Evolutionary conservation across 1,140 invertebrate genomes (phyloP).

Genomic region (Heterodera carotae): DNA sequence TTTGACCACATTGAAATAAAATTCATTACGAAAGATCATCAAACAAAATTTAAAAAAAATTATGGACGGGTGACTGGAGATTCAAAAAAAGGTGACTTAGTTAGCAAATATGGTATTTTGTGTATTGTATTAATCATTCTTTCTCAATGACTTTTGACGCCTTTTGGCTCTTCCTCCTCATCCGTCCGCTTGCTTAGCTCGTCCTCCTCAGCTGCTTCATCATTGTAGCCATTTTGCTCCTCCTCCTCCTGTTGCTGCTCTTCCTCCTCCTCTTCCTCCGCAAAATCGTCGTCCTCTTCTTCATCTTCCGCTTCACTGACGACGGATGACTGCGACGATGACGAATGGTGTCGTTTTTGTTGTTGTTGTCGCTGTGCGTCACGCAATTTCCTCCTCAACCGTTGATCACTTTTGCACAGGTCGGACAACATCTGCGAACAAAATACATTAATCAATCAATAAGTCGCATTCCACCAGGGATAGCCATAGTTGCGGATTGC

Average conservation of each 20-base stretch:
- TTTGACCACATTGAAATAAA: no score
- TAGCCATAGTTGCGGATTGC: no score
- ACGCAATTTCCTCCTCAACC: background rate
- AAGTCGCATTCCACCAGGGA: no score
- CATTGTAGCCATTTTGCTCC: background rate
- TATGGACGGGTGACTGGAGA: no score
- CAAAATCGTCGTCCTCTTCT: conserved; percentile 9
- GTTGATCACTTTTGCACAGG: background rate
- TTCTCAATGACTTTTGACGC: no score
- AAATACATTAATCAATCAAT: background rate
- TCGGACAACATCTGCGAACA: background rate
- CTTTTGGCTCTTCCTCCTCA: background rate
- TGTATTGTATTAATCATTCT: no score
- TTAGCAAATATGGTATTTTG: no score
- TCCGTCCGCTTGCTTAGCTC: background rate
- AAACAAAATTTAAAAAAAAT: no score
- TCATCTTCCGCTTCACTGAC: conserved; percentile 14
- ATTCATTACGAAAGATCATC: no score
- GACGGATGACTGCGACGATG: conserved; percentile 12
- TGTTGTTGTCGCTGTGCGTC: background rate
- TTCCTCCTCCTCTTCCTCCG: conserved; percentile 26
- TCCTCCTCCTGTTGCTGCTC: conserved; percentile 13
- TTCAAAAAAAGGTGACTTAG: no score
- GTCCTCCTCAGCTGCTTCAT: background rate
- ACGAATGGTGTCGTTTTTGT: background rate